Evolutionary conservation across 1,140 invertebrate genomes (phyloP).

Genomic region (Saxidomus purpurata): DNA sequence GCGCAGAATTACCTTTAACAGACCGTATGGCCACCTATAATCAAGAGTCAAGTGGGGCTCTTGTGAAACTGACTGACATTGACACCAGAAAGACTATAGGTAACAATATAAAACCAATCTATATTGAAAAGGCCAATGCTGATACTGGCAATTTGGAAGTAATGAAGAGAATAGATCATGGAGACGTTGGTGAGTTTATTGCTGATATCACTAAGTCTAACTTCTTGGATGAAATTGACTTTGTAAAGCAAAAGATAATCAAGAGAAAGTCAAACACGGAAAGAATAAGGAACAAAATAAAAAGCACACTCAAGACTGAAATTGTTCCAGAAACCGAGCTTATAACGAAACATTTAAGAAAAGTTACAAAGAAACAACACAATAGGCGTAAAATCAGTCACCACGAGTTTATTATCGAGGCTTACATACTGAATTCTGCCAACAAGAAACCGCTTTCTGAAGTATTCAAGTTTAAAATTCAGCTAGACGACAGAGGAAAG

Average conservation of each 20-base stretch:
- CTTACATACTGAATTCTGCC: neutral
- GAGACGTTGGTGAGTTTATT: neutral
- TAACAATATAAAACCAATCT: neutral
- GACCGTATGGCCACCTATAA: neutral
- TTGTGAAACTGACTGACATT: neutral
- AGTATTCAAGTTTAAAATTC: neutral
- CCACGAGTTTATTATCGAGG: neutral
- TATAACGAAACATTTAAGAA: neutral
- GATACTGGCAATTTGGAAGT: neutral
- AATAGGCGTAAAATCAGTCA: neutral
- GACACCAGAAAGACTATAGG: neutral
- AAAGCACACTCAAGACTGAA: neutral
- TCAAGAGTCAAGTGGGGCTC: neutral
- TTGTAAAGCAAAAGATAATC: neutral
- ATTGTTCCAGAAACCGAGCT: neutral
- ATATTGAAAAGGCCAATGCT: neutral
- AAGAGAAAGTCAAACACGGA: neutral
- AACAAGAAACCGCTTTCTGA: neutral
- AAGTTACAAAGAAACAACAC: neutral
- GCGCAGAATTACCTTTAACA: neutral
- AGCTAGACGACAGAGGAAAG: neutral
- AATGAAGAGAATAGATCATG: neutral
- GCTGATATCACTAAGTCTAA: neutral
- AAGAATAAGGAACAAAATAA: neutral
- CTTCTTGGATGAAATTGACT: neutral